phyloP scores from a whole-genome alignment of 2,113 vertebrate species.

The Calyptommatus sinebrachiatus region DNA sequence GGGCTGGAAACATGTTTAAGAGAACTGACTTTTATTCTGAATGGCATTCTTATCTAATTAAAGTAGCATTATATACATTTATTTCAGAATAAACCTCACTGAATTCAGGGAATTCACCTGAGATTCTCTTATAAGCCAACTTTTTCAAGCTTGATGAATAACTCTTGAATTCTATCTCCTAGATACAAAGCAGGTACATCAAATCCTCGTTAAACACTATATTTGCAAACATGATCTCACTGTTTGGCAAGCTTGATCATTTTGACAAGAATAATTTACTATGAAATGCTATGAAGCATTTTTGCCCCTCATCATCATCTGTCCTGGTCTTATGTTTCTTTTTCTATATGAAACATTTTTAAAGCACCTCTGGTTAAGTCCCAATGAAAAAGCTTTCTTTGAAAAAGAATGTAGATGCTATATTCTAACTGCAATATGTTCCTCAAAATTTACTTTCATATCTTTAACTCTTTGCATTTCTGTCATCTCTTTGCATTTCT shows the following conservation, averaged over 20 bases:
- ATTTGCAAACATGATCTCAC: neutral
- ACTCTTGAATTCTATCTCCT: neutral
- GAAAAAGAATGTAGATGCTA: neutral
- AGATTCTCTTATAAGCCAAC: neutral
- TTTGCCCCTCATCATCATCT: neutral
- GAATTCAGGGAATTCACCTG: neutral
- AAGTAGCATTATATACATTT: neutral
- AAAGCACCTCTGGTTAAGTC: too few species aligned
- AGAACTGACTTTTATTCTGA: neutral
- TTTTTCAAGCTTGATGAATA: neutral
- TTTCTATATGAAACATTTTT: neutral
- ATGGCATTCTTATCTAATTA: neutral
- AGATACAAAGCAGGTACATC: neutral
- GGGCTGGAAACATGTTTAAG: neutral
- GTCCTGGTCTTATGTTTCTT: neutral
- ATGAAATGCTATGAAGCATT: neutral
- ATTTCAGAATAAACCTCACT: neutral
- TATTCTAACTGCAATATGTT: too few species aligned
- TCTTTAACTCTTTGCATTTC: too few species aligned
- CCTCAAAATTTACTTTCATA: too few species aligned
- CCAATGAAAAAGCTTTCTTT: neutral
- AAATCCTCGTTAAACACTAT: neutral
- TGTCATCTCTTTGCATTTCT: too few species aligned
- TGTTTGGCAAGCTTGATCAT: neutral
- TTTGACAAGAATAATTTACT: neutral